Conservation (phyloP, 2,888 invertebrate species). For the Anorthoa munda region DNA sequence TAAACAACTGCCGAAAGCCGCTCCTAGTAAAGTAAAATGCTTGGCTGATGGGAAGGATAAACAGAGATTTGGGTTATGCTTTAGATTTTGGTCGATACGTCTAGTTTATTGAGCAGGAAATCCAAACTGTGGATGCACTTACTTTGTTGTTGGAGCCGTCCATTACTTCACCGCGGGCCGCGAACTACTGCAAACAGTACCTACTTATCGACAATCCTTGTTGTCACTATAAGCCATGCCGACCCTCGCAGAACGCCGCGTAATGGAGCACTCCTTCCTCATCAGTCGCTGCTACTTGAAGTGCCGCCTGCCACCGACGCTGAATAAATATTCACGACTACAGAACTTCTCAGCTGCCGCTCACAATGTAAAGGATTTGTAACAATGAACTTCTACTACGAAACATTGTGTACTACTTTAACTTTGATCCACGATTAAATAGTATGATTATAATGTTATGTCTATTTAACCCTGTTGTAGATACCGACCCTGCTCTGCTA, state of each 20-base stretch:
- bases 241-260: neutral
- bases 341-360: constrained; percentile 11
- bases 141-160: constrained; percentile 20
- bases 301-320: neutral
- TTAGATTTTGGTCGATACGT: neutral
- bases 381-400: constrained; percentile 1
- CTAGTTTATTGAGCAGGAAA: constrained; percentile 14
- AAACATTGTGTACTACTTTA: neutral
- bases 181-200: constrained; percentile 12
- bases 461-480: neutral
- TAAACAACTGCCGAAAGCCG: constrained; percentile 13
- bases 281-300: constrained; percentile 2
- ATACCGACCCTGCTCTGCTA: neutral
- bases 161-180: constrained; percentile 5
- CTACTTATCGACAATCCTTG: constrained; percentile 22
- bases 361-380: constrained; percentile 4
- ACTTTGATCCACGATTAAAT: neutral
- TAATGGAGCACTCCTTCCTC: constrained; percentile 6
- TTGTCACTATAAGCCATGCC: neutral
- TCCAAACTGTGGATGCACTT: constrained; percentile 27
- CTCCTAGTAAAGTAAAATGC: neutral
- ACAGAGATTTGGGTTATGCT: neutral
- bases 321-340: constrained; percentile 20
- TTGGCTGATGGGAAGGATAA: neutral
- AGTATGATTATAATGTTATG: neutral